Conservation (phyloP, 2,113 vertebrate genomes). For the Rafetus swinhoei region DNA sequence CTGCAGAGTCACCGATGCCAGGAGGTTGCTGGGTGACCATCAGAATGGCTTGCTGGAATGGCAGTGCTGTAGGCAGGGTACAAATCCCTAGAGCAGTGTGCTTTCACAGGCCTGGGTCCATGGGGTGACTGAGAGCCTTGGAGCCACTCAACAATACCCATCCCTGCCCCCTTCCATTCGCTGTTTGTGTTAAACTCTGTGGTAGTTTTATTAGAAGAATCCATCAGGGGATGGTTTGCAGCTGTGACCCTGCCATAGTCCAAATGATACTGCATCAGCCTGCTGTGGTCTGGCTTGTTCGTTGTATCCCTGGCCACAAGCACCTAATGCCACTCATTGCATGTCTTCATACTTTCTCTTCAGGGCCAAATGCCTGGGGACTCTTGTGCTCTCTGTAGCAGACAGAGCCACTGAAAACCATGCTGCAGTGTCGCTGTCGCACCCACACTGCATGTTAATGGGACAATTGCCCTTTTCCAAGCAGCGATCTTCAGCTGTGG, state of each 20-base stretch:
- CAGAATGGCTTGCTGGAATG: neutral
- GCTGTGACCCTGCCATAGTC: constrained; percentile 34
- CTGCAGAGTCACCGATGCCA: neutral
- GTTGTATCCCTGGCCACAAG: neutral
- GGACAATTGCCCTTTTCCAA: neutral
- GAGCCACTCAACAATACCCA: neutral
- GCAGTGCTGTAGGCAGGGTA: neutral
- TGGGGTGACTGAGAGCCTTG: neutral
- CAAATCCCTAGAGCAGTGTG: neutral
- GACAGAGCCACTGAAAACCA: neutral
- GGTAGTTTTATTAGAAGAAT: constrained; percentile 58
- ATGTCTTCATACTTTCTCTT: neutral
- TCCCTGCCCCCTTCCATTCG: neutral
- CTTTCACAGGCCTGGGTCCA: too few species aligned
- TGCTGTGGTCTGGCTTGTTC: constrained; percentile 28
- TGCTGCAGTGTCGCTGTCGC: fast-evolving
- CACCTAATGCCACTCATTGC: neutral
- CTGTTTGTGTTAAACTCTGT: constrained; percentile 51
- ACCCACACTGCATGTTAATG: neutral
- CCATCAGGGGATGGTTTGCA: constrained; percentile 71
- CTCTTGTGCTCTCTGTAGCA: neutral
- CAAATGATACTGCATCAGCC: constrained; percentile 69
- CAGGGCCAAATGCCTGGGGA: neutral
- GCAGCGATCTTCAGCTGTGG: neutral
- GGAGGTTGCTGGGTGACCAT: neutral